Evolutionary conservation across 2,797 vertebrate genomes (phyloP).

Genomic region (Zenarchopterus dispar): DNA sequence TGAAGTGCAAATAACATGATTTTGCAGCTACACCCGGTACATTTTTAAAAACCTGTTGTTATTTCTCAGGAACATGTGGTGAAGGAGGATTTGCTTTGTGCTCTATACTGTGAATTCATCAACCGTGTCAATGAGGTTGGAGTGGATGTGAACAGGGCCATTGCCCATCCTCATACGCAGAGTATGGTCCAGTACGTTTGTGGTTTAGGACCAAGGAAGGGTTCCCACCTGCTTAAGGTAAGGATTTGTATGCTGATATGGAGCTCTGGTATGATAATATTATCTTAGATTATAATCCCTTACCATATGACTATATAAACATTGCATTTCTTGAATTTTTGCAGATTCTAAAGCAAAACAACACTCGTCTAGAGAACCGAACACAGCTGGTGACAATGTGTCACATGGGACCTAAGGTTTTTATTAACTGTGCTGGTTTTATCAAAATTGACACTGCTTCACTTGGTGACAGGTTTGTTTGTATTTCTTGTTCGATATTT

Average conservation of each 20-base stretch:
- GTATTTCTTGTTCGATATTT: background rate
- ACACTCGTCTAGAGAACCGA: constrained; percentile 96
- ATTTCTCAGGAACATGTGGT: constrained; percentile 91
- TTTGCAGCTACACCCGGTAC: background rate
- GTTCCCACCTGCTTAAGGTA: constrained; percentile 96
- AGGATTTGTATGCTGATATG: constrained; percentile 5
- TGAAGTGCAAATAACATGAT: no score
- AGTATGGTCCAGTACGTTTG: constrained; percentile 97
- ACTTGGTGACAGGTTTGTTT: constrained; percentile 92
- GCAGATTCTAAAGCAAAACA: constrained; percentile 98
- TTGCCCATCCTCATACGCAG: constrained; percentile 96
- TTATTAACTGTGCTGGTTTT: constrained; percentile 99
- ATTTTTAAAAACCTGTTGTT: background rate
- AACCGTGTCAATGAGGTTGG: constrained; percentile 99
- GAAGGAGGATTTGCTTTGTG: constrained; percentile 93
- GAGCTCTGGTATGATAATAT: background rate
- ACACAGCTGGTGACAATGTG: constrained; percentile 99
- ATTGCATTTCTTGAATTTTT: background rate
- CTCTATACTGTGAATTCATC: constrained; percentile 97
- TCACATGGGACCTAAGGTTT: constrained; percentile 99
- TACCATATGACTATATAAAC: background rate
- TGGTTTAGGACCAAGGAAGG: constrained; percentile 95
- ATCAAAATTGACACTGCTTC: constrained; percentile 99
- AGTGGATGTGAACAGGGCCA: constrained; percentile 95
- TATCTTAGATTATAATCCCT: background rate